A percentile compares a stretch with the other conserved stretches of the same genome.
phyloP scores from a whole-genome alignment of 2,888 invertebrate genomes.

The Heliconius sara region DNA sequence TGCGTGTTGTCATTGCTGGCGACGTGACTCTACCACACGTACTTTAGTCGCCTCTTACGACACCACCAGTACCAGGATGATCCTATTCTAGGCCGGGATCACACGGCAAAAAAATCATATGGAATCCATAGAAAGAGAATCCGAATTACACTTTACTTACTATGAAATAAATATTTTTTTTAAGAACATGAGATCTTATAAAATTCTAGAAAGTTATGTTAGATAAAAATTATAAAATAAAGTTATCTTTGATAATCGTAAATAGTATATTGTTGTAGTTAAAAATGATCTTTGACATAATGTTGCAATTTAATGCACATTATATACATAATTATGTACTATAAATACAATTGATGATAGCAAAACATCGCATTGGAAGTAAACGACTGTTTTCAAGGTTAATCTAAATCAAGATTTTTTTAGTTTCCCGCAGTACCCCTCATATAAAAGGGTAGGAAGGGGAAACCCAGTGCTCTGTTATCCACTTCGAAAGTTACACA shows the following conservation, averaged over 20 bases:
- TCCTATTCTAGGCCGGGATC: too few relatives aligned
- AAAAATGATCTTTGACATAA: conserved; percentile 12
- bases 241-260: not conserved
- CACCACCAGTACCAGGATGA: too few relatives aligned
- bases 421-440: not conserved
- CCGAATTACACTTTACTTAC: too few relatives aligned
- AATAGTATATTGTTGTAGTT: not conserved
- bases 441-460: not conserved
- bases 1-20: too few relatives aligned
- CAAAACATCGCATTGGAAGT: not conserved
- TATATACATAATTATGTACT: not conserved
- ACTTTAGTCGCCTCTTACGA: too few relatives aligned
- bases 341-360: not conserved
- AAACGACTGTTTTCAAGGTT: not conserved
- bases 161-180: too few relatives aligned
- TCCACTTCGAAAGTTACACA: too few relatives aligned
- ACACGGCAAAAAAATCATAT: too few relatives aligned
- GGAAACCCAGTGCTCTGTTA: not conserved
- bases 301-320: conserved; percentile 6
- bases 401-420: not conserved
- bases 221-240: not conserved
- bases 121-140: too few relatives aligned
- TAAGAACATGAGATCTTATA: not conserved
- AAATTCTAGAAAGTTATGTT: not conserved
- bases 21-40: too few relatives aligned